These are phyloP conservation scores for Tiaroga cobitis DNA, from an alignment of 2,797 vertebrate species.

Conservation along the genomic window DNA sequence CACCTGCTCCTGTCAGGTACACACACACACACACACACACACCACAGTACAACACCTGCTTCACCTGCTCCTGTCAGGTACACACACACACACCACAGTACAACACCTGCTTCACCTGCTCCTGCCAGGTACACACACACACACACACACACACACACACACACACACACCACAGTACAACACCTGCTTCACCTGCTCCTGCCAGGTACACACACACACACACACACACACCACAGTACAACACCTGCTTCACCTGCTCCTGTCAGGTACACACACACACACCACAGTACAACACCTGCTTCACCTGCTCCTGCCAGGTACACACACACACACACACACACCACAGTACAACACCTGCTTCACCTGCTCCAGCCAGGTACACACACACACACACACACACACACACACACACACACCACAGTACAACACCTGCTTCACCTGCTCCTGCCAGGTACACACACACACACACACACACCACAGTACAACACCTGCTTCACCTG, in stretches of 20 bases:
- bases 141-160: too few relatives aligned
- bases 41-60: constrained; percentile 94
- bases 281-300: constrained; percentile 93
- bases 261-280: constrained; percentile 82
- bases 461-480: constrained; percentile 71
- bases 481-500: constrained; percentile 95
- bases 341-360: constrained; percentile 95
- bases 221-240: constrained; percentile 82
- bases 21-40: background rate
- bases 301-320: constrained; percentile 94
- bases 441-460: constrained; percentile 88
- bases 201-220: constrained; percentile 79
- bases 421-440: constrained; percentile 93
- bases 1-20: constrained; percentile 92
- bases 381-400: background rate
- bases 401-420: too few relatives aligned
- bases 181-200: constrained; percentile 92
- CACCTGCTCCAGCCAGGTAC: constrained; percentile 92
- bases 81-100: constrained; percentile 79
- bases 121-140: constrained; percentile 84
- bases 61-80: constrained; percentile 94
- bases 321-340: background rate
- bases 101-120: constrained; percentile 93
- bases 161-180: constrained; percentile 95
- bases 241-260: constrained; percentile 92